A percentile compares a stretch with the other conserved stretches of the same genome.
Conservation (phyloP, 2,888 invertebrate species). For the Watsonalla binaria region DNA sequence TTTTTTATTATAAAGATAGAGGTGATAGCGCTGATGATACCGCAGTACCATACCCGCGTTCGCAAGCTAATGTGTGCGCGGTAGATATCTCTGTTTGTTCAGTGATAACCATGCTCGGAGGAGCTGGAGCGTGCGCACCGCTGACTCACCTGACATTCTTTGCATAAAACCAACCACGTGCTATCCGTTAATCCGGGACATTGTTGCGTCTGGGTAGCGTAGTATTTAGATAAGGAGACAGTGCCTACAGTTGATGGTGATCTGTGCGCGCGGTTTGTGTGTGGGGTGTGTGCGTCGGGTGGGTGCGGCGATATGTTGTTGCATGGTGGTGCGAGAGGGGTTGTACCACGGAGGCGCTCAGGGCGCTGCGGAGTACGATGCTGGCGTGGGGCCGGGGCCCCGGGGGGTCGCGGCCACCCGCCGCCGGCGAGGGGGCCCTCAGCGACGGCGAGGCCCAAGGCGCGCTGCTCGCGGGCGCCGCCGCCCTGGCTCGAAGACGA, state of each 20-base stretch:
- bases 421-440: conserved; percentile 36
- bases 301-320: conserved; percentile 72
- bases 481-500: conserved; percentile 66
- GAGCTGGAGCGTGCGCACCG: conserved; percentile 41
- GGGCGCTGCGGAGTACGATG: conserved; percentile 72
- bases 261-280: conserved; percentile 39
- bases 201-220: conserved; percentile 7
- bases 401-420: conserved; percentile 44
- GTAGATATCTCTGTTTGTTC: conserved; percentile 62
- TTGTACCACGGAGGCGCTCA: conserved; percentile 75
- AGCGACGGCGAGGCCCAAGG: conserved; percentile 50
- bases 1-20: conserved; percentile 1
- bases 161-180: conserved; percentile 41
- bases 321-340: conserved; percentile 64
- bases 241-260: conserved; percentile 41
- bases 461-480: conserved; percentile 62
- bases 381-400: conserved; percentile 64
- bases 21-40: conserved; percentile 36
- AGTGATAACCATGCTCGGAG: conserved; percentile 55
- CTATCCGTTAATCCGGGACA: conserved; percentile 11
- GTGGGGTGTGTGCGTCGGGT: conserved; percentile 39
- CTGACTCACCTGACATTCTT: conserved; percentile 30
- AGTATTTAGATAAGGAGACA: conserved; percentile 25
- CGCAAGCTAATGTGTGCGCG: conserved; percentile 45
- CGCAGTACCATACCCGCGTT: conserved; percentile 37